Evolutionary conservation across 2,797 vertebrate genomes (phyloP), one percentile per base, ranked within the genome.

Genomic region (Huso huso): DNA sequence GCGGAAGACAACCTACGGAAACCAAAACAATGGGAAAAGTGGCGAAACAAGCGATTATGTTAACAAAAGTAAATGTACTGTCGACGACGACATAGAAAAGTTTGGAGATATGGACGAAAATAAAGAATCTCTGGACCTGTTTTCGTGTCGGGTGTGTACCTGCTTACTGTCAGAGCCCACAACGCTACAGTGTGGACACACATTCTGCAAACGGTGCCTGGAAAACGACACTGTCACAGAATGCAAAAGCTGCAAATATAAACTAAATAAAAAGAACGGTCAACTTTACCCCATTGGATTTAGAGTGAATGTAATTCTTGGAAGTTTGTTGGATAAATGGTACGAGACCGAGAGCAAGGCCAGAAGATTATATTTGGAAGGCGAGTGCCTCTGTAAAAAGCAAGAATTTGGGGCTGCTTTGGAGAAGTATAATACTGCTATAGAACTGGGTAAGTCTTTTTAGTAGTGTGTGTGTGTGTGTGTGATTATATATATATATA

Each of bases 161-260:
- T 80, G 84, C 64, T 77, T 95, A 68, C 88, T 95, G 4, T 80
- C 81, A 12, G 90, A 91, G 64, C 93, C 93, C 12, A 84, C 88
- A 0, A 93, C 93, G 1, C 76, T 92, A 73, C 84, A 85, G 70
- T 94, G 93, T 72, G 94, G 93, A 2, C 91, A 93, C 81, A 93
- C 93, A 50, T 92, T 90, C 77, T 95, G 94, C 80, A 91, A 83
- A 72, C 84, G 78, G 48, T 94, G 94, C 75, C 48, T 89, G 12
- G 85, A 87, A 49, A 76, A 86, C 59, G 80, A 81, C 10, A 61
- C 69, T 0, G 76, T 76, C 0, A 71, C 67, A 0, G 83, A 89
- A 10, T 94, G 89, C 57, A 6, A 37, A 0, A 79, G 72, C 1
- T 92, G 90, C 72, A 78, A 78, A 8, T 69, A 79, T 0, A 76